Percentiles rank a stretch among this genome's conserved stretches.
Conservation (phyloP, 1,140 invertebrate species). For the Papilio helenus region DNA sequence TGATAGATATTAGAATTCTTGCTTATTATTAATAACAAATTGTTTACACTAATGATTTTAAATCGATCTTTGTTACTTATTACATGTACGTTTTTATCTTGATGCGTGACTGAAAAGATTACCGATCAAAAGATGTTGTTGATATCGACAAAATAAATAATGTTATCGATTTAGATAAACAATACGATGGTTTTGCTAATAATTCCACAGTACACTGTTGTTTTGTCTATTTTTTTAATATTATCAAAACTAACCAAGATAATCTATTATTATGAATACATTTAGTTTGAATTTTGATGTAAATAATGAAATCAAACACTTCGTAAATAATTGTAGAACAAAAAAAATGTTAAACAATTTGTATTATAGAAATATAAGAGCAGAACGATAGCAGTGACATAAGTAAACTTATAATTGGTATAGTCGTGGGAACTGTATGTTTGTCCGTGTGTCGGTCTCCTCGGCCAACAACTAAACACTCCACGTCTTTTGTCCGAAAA, state of each 20-base stretch:
- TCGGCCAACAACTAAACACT: conserved; percentile 73
- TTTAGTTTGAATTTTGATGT: too few species aligned
- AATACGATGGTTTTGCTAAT: conserved; percentile 4
- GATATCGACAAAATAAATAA: conserved; percentile 15
- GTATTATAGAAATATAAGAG: neutral
- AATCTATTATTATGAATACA: too few species aligned
- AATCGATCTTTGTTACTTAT: neutral
- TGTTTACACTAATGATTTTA: conserved; percentile 12
- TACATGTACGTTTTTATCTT: conserved; percentile 21
- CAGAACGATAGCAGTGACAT: conserved; percentile 49
- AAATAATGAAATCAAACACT: too few species aligned
- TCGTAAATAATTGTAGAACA: too few species aligned
- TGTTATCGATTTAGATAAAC: conserved; percentile 22
- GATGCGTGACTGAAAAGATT: conserved; percentile 24
- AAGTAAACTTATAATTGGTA: conserved; percentile 51
- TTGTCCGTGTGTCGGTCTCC: conserved; percentile 68
- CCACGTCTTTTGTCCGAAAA: conserved; percentile 78
- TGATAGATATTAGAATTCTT: conserved; percentile 1
- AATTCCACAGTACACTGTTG: neutral
- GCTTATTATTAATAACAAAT: conserved; percentile 13
- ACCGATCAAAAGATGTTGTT: conserved; percentile 15
- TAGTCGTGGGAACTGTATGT: conserved; percentile 71
- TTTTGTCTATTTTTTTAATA: neutral
- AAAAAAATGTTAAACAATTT: neutral
- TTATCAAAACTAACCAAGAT: neutral